Conservation (phyloP, 1,140 invertebrate genomes). For the Protaetia brevitarsis region DNA sequence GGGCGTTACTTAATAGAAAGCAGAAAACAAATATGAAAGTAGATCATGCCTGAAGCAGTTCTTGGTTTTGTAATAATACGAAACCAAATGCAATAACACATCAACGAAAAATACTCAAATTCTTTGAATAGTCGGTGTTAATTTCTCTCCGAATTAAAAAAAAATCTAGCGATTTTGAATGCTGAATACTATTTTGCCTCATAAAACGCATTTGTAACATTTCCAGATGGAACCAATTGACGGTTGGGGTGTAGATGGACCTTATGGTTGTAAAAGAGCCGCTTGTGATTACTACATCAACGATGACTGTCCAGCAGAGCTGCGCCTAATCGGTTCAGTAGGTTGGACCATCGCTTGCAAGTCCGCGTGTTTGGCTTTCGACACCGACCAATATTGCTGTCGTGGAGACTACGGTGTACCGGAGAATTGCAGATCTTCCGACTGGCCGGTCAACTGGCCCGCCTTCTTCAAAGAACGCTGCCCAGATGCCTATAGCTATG, state of each 20-base stretch:
- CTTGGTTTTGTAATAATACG: too few species aligned
- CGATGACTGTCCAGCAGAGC: constrained; percentile 45
- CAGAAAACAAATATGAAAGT: too few species aligned
- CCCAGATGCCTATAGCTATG: constrained; percentile 51
- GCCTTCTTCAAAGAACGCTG: constrained; percentile 50
- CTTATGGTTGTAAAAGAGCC: constrained; percentile 47
- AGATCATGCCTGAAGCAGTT: too few species aligned
- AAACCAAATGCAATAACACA: too few species aligned
- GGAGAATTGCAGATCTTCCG: constrained; percentile 46
- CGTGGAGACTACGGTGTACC: constrained; percentile 42
- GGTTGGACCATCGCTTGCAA: constrained; percentile 50
- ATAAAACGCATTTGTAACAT: too few species aligned
- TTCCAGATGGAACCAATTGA: constrained; percentile 39
- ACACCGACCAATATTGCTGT: constrained; percentile 50
- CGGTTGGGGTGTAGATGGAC: constrained; percentile 36
- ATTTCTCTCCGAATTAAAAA: too few species aligned
- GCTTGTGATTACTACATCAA: constrained; percentile 48
- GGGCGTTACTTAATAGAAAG: too few species aligned
- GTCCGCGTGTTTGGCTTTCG: constrained; percentile 50
- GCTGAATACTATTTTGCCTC: too few species aligned
- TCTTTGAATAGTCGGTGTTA: too few species aligned
- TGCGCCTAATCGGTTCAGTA: constrained; percentile 35
- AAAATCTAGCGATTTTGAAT: too few species aligned
- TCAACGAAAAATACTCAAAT: too few species aligned
- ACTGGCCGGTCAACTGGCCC: constrained; percentile 48